Evolutionary conservation across 2,113 vertebrate genomes (phyloP).

Genomic region (Cranoglanis bouderius): DNA sequence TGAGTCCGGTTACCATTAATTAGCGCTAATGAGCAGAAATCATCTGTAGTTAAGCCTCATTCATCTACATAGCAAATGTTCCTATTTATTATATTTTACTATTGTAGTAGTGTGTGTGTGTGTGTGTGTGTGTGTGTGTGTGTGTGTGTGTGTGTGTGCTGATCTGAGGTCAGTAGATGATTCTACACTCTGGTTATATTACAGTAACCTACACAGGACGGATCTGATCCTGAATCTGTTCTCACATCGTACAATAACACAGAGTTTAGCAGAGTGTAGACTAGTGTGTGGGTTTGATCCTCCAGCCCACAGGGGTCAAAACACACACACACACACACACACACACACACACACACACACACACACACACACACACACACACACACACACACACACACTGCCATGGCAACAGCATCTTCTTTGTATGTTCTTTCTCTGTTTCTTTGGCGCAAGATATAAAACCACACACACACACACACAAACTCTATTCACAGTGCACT

Average conservation of each 20-base stretch:
- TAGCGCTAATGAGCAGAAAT: neutral
- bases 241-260: neutral
- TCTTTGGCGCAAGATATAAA: neutral
- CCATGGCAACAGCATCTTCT: conserved; percentile 31
- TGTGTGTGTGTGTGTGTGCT: neutral
- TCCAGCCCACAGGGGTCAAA: conserved; percentile 7
- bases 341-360: neutral
- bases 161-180: neutral
- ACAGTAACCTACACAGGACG: neutral
- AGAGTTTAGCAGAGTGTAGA: neutral
- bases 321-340: neutral
- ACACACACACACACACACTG: conserved; percentile 4
- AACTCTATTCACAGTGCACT: neutral
- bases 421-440: conserved; percentile 9
- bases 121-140: neutral
- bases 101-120: neutral
- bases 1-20: neutral
- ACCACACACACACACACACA: neutral
- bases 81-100: neutral
- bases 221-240: neutral
- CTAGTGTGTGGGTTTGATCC: conserved; percentile 12
- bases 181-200: neutral
- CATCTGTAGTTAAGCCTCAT: neutral
- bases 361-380: neutral
- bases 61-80: neutral